Conservation (phyloP, 2,113 vertebrate species). For the Gyps fulvus region DNA sequence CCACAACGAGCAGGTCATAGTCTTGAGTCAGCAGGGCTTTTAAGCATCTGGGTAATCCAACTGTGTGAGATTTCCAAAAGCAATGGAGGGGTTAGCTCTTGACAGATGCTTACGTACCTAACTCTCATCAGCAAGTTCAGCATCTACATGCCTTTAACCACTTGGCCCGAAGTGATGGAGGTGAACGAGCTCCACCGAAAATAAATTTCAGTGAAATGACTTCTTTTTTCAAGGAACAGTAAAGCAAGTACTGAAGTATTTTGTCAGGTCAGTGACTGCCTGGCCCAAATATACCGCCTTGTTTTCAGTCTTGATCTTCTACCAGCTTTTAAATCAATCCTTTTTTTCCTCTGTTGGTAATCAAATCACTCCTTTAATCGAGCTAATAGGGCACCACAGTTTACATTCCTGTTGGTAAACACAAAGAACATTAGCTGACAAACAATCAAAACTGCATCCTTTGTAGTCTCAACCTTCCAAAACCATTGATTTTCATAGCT, state of each 20-base stretch:
- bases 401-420: neutral
- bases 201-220: neutral
- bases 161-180: neutral
- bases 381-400: neutral
- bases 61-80: neutral
- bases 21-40: neutral
- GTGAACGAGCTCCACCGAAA: neutral
- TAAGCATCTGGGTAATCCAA: neutral
- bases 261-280: neutral
- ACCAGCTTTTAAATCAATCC: neutral
- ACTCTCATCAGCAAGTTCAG: neutral
- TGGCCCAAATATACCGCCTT: neutral
- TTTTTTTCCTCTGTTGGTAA: neutral
- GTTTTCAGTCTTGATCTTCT: neutral
- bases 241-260: neutral
- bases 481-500: neutral
- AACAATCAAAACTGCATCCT: neutral
- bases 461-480: neutral
- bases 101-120: rapidly evolving
- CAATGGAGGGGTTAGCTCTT: neutral
- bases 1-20: neutral
- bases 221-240: neutral
- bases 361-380: neutral
- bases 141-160: neutral
- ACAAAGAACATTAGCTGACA: neutral